Conservation (phyloP, 1,140 invertebrate species). For the Limonius californicus region DNA sequence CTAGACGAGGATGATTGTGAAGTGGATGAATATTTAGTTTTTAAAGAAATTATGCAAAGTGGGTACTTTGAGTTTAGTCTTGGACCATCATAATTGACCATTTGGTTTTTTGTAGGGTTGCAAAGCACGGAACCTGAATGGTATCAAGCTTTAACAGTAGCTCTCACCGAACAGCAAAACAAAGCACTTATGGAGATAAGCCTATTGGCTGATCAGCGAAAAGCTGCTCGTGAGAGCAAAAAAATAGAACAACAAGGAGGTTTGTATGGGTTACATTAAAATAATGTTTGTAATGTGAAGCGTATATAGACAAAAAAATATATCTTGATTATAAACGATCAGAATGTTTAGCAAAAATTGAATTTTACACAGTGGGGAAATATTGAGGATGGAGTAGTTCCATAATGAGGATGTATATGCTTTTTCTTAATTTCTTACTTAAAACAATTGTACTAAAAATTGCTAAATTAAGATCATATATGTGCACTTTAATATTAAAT, state of each 20-base stretch:
- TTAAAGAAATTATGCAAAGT: constrained; percentile 76
- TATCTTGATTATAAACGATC: too few species aligned
- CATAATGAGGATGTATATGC: too few species aligned
- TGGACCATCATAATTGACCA: neutral
- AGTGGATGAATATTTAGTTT: constrained; percentile 90
- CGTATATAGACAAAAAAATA: too few species aligned
- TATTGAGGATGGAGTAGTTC: too few species aligned
- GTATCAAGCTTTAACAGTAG: constrained; percentile 75
- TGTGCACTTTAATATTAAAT: too few species aligned
- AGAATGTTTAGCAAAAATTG: too few species aligned
- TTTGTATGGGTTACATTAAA: constrained; percentile 42
- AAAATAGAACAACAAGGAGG: constrained; percentile 91
- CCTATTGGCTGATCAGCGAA: constrained; percentile 85
- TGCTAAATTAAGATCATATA: too few species aligned
- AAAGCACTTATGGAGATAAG: constrained; percentile 86
- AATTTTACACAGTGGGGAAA: too few species aligned
- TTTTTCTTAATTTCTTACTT: too few species aligned
- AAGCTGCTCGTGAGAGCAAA: constrained; percentile 89
- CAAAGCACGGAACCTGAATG: constrained; percentile 69
- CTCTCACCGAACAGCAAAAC: constrained; percentile 78
- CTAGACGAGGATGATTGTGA: constrained; percentile 83
- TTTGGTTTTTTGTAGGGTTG: constrained; percentile 16
- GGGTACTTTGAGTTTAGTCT: constrained; percentile 16
- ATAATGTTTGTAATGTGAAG: too few species aligned
- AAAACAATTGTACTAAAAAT: too few species aligned